Evolutionary conservation across 2,113 vertebrate genomes (phyloP).

Genomic region (Fulmarus glacialis): DNA sequence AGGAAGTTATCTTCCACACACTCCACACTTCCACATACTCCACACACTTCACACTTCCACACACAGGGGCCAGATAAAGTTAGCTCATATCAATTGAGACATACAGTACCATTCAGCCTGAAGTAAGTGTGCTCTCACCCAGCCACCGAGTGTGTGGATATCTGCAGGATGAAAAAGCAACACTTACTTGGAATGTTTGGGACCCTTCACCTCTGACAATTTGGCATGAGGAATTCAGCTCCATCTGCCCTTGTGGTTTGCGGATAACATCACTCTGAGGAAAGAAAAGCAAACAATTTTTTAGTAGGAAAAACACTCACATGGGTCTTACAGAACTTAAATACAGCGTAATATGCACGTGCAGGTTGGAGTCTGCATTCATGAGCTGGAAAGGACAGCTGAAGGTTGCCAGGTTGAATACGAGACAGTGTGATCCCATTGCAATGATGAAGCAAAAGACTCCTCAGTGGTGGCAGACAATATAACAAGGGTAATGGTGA

Average conservation of each 20-base stretch:
- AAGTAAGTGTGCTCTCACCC: neutral
- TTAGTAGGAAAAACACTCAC: neutral
- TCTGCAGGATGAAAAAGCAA: neutral
- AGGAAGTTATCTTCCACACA: too few species aligned
- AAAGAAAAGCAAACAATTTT: neutral
- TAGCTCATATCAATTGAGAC: neutral
- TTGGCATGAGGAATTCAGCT: slow-evolving; percentile 85
- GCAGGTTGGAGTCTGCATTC: neutral
- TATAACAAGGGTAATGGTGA: neutral
- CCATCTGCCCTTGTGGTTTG: slow-evolving; percentile 88
- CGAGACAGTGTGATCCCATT: neutral
- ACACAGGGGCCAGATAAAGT: neutral
- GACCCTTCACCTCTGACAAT: slow-evolving; percentile 86
- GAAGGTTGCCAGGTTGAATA: neutral
- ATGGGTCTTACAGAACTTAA: neutral
- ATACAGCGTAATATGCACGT: neutral
- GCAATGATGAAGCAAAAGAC: neutral
- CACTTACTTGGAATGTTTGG: slow-evolving; percentile 85
- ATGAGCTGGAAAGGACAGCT: neutral
- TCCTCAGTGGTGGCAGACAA: neutral
- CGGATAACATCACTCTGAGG: slow-evolving; percentile 87
- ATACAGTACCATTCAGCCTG: neutral
- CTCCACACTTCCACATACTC: too few species aligned
- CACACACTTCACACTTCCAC: too few species aligned
- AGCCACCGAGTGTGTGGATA: neutral